Conservation (phyloP, 1,140 invertebrate genomes). For the Formica selysi region DNA sequence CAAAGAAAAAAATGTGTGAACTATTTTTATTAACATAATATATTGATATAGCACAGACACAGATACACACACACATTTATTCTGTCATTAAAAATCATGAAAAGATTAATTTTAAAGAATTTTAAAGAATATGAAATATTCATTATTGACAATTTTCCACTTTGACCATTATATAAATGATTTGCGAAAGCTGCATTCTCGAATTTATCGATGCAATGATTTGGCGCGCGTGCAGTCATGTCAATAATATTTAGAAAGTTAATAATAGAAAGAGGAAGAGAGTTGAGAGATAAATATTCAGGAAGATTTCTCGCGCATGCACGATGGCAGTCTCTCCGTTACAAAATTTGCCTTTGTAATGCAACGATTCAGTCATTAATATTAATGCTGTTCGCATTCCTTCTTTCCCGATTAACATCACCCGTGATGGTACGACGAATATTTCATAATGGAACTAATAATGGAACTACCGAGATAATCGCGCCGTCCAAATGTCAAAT, state of each 20-base stretch:
- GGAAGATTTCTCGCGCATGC: not conserved
- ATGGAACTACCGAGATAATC: not conserved
- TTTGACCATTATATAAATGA: not conserved
- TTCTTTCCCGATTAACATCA: conserved; percentile 53
- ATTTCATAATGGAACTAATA: not conserved
- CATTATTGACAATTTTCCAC: not conserved
- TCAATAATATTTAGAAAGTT: conserved; percentile 27
- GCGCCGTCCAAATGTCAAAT: not conserved
- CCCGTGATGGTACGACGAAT: not conserved
- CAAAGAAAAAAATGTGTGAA: not conserved
- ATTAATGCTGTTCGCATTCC: conserved; percentile 45
- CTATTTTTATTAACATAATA: not conserved
- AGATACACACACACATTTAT: not conserved
- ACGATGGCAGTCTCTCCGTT: not conserved
- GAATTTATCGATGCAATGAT: not conserved
- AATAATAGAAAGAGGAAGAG: conserved; percentile 39
- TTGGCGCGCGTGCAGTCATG: not conserved
- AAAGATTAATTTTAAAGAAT: too few relatives aligned
- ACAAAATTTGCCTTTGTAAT: conserved; percentile 50
- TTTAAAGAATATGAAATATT: not conserved
- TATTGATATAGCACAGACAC: not conserved
- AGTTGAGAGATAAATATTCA: conserved; percentile 42
- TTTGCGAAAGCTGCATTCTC: not conserved
- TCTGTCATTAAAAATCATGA: not conserved
- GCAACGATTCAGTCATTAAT: conserved; percentile 19